Conservation (phyloP, 2,797 vertebrate genomes). For the Vespertilio murinus region DNA sequence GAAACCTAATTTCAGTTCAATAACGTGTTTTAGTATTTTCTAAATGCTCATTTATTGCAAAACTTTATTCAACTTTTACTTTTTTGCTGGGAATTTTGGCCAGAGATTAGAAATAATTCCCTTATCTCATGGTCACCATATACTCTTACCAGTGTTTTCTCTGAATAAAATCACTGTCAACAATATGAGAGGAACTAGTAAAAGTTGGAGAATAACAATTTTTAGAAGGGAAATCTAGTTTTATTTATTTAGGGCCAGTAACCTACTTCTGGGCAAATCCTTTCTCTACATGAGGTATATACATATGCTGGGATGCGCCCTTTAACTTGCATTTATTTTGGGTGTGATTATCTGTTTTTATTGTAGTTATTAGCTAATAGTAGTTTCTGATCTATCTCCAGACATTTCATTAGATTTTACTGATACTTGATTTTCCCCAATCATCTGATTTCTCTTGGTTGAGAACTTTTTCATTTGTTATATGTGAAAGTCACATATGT, state of each 20-base stretch:
- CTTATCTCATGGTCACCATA: background rate
- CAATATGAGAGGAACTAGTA: background rate
- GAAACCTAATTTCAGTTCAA: background rate
- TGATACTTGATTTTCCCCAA: background rate
- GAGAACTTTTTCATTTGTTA: background rate
- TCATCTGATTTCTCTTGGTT: background rate
- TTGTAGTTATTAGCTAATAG: background rate
- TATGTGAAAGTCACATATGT: background rate
- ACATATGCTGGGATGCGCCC: background rate
- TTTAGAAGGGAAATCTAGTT: background rate
- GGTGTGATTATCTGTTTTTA: background rate
- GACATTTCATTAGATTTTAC: background rate
- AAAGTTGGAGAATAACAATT: background rate
- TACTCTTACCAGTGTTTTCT: background rate
- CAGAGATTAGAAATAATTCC: background rate
- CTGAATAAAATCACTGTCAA: background rate
- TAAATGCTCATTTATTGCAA: background rate
- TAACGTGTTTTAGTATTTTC: background rate
- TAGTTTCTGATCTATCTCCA: constrained; percentile 28
- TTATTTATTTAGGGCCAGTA: background rate
- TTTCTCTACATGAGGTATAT: background rate
- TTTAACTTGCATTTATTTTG: background rate
- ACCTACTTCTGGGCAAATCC: background rate
- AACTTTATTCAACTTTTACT: background rate
- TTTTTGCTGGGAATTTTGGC: background rate